Conservation (phyloP, 1,140 invertebrate genomes). For the Listronotus bonariensis region DNA sequence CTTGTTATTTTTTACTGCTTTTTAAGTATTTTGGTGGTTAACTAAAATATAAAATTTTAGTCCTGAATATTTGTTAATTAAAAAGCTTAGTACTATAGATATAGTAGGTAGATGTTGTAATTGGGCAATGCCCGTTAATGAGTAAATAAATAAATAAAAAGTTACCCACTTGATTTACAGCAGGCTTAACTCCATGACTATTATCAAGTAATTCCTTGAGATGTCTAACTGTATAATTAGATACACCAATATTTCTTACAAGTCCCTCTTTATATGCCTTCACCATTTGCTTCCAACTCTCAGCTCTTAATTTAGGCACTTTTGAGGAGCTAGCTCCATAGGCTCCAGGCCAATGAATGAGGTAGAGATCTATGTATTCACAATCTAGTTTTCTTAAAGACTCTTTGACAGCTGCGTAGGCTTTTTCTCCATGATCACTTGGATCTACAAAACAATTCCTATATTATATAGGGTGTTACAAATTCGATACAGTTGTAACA, state of each 20-base stretch:
- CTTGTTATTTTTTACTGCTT: no score
- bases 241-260: constrained; percentile 78
- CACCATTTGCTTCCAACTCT: constrained; percentile 72
- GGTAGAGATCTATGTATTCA: constrained; percentile 78
- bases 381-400: constrained; percentile 69
- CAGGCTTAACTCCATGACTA: constrained; percentile 64
- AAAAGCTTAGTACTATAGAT: no score
- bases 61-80: no score
- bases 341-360: constrained; percentile 84
- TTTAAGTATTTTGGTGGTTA: no score
- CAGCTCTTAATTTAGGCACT: constrained; percentile 45
- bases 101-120: no score
- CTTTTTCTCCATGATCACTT: constrained; percentile 67
- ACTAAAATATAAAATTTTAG: no score
- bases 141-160: no score
- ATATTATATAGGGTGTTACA: background rate
- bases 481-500: no score
- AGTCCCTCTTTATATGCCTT: constrained; percentile 65
- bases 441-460: constrained; percentile 61
- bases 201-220: constrained; percentile 68
- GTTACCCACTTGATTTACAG: constrained; percentile 76
- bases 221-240: constrained; percentile 79
- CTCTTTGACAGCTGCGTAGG: constrained; percentile 62
- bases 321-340: constrained; percentile 39
- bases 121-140: no score